These are phyloP conservation scores for Brevimyrus niger DNA, from an alignment of 2,113 vertebrate species.

Conservation along the genomic window DNA sequence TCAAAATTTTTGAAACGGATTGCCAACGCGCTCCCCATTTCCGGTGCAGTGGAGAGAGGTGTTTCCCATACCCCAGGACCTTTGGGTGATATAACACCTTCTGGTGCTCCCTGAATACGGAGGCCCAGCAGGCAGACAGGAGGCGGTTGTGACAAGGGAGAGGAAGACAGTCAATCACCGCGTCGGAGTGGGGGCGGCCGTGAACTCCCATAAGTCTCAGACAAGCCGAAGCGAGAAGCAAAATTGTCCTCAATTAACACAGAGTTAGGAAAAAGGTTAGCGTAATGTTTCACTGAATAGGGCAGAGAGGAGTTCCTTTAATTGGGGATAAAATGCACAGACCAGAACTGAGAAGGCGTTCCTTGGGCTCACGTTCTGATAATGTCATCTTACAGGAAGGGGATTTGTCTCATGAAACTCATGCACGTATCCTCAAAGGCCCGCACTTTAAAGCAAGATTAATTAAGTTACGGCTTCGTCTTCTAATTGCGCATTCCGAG, in stretches of 20 bases:
- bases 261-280: slow-evolving; percentile 35
- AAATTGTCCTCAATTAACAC: slow-evolving; percentile 44
- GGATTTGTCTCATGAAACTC: slow-evolving; percentile 46
- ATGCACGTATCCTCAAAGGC: slow-evolving; percentile 36
- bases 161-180: slow-evolving; percentile 12
- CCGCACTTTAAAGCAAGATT: slow-evolving; percentile 49
- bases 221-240: slow-evolving; percentile 22
- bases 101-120: slow-evolving; percentile 10
- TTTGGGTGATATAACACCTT: slow-evolving; percentile 13
- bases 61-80: slow-evolving; percentile 17
- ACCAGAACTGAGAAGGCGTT: slow-evolving; percentile 29
- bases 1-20: slow-evolving; percentile 5
- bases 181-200: slow-evolving; percentile 5
- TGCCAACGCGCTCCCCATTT: slow-evolving; percentile 21
- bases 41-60: slow-evolving; percentile 23
- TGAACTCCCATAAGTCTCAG: slow-evolving; percentile 22
- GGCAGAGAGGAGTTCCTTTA: slow-evolving; percentile 31
- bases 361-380: slow-evolving; percentile 33
- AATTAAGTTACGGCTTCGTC: slow-evolving; percentile 49
- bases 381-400: slow-evolving; percentile 51
- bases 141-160: slow-evolving; percentile 3
- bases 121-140: slow-evolving; percentile 13
- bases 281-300: slow-evolving; percentile 40
- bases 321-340: slow-evolving; percentile 38
- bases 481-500: slow-evolving; percentile 53